A percentile compares a stretch with the other conserved stretches of the same genome.
phyloP scores from a whole-genome alignment of 2,797 vertebrate genomes.

The Poliocrania exsul region DNA sequence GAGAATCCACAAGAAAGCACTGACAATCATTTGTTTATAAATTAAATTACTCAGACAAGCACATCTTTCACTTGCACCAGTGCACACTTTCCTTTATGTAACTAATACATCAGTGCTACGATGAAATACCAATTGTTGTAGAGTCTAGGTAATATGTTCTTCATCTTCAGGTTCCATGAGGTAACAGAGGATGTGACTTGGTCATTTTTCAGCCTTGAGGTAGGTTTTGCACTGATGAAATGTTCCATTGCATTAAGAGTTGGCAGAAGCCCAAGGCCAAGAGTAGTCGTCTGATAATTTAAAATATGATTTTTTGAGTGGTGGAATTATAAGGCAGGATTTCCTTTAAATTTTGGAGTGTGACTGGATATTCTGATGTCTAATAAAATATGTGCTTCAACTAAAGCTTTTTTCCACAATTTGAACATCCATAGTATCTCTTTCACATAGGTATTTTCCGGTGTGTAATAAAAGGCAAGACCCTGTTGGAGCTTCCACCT shows the following conservation, averaged over 20 bases:
- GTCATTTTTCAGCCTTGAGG: neutral
- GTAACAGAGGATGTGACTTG: neutral
- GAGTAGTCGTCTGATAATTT: constrained; percentile 1
- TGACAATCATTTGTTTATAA: neutral
- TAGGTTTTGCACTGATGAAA: neutral
- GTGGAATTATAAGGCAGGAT: neutral
- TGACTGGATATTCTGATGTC: neutral
- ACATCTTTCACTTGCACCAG: neutral
- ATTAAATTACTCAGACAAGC: neutral
- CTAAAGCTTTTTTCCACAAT: neutral
- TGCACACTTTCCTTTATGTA: neutral
- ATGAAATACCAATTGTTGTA: neutral
- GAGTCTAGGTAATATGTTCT: neutral
- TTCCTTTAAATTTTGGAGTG: neutral
- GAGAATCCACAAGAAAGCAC: neutral
- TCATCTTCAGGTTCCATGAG: neutral
- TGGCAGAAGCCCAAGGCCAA: neutral
- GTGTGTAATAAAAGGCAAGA: neutral
- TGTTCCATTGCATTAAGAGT: neutral
- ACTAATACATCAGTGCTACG: neutral
- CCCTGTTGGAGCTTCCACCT: neutral
- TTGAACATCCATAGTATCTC: neutral
- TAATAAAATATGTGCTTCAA: neutral
- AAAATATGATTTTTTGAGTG: neutral
- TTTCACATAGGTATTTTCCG: neutral